Evolutionary conservation across 2,888 invertebrate species (phyloP).

Genomic region (Chamaedrilus cognettii): DNA sequence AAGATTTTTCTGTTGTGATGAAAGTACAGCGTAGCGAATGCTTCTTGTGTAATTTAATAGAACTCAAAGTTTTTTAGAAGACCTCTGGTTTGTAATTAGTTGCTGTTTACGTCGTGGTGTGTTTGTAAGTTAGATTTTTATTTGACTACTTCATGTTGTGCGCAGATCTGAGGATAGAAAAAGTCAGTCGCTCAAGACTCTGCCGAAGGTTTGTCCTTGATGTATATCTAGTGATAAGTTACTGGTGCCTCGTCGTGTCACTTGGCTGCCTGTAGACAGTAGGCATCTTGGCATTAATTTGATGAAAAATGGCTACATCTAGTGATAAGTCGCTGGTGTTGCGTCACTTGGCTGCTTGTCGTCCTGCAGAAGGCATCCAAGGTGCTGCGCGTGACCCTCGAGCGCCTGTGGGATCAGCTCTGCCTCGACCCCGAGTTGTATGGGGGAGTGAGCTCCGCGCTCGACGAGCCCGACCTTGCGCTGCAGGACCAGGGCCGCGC

Average conservation of each 20-base stretch:
- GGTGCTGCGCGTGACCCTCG: constrained; percentile 76
- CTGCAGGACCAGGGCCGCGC: constrained; percentile 81
- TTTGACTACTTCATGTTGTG: background rate
- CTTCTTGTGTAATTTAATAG: no score
- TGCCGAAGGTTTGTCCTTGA: constrained; percentile 50
- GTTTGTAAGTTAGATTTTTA: constrained; percentile 2
- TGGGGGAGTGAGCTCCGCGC: constrained; percentile 37
- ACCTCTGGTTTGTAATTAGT: no score
- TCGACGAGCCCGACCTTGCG: constrained; percentile 61
- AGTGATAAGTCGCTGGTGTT: background rate
- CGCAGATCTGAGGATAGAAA: constrained; percentile 79
- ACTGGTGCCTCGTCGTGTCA: background rate
- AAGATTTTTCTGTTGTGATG: no score
- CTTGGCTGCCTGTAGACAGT: background rate
- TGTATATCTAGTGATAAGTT: background rate
- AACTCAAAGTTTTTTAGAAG: no score
- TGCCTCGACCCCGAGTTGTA: constrained; percentile 31
- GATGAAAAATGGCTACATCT: constrained; percentile 4
- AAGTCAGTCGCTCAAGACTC: constrained; percentile 65
- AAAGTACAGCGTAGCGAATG: no score
- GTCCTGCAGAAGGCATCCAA: constrained; percentile 73
- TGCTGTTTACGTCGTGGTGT: no score
- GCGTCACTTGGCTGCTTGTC: background rate
- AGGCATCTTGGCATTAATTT: constrained; percentile 1
- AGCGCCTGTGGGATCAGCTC: constrained; percentile 70